Evolutionary conservation across 2,797 vertebrate species (phyloP).

Genomic region (Xerus rutilus): DNA sequence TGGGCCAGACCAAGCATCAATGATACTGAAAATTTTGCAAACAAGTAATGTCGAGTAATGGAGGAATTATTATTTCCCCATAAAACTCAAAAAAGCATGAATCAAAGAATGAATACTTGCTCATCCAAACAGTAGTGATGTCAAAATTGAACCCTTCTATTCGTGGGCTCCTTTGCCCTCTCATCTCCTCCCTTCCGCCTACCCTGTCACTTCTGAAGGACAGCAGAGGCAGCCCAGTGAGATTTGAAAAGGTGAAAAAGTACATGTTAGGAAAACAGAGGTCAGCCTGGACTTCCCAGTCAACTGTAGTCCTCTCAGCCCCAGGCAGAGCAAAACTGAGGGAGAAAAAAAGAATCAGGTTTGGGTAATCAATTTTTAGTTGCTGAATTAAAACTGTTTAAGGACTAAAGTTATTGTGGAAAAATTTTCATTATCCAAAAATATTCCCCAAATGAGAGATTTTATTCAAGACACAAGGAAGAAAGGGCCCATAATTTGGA

Average conservation of each 20-base stretch:
- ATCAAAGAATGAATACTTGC: not conserved
- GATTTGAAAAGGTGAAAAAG: not conserved
- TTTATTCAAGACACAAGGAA: not conserved
- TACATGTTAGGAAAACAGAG: not conserved
- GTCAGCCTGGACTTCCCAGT: rapidly evolving
- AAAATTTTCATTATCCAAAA: not conserved
- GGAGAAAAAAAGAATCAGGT: not conserved
- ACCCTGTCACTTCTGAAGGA: not conserved
- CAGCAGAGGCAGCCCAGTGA: not conserved
- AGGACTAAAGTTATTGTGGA: not conserved
- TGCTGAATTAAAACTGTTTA: not conserved
- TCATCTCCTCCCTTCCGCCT: rapidly evolving
- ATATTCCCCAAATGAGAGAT: not conserved
- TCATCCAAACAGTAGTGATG: not conserved
- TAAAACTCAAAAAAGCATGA: not conserved
- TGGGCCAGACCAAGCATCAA: not conserved
- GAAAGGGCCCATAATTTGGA: not conserved
- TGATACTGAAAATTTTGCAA: not conserved
- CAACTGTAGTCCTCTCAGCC: not conserved
- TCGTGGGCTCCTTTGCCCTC: rapidly evolving
- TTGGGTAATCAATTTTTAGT: not conserved
- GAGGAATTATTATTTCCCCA: not conserved
- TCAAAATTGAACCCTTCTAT: not conserved
- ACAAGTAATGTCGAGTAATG: not conserved
- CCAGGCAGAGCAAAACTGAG: not conserved